Evolutionary conservation across 2,797 vertebrate species (phyloP).

Genomic region (Chelidonichthys spinosus): DNA sequence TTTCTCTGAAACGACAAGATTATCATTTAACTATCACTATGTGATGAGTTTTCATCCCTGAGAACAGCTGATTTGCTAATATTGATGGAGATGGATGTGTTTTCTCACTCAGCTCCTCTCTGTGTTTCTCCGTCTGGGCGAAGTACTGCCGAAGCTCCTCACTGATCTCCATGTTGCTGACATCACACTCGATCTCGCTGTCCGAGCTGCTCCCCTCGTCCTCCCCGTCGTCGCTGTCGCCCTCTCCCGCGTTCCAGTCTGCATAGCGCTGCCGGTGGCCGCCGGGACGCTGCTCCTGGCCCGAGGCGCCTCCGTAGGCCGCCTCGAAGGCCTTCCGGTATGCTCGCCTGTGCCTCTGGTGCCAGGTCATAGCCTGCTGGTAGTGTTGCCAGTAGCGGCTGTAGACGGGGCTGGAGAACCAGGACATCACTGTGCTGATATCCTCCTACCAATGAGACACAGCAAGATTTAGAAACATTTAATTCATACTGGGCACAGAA

Average conservation of each 20-base stretch:
- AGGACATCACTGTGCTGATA: constrained; percentile 58
- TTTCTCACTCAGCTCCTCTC: constrained; percentile 92
- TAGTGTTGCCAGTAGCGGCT: constrained; percentile 94
- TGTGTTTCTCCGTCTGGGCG: constrained; percentile 91
- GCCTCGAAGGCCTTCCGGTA: constrained; percentile 87
- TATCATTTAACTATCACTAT: not conserved
- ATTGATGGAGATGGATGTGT: not conserved
- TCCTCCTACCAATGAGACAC: constrained; percentile 64
- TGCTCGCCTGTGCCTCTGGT: constrained; percentile 87
- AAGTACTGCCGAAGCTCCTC: constrained; percentile 96
- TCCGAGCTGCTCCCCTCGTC: constrained; percentile 80
- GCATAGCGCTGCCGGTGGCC: constrained; percentile 58
- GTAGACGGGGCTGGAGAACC: constrained; percentile 87
- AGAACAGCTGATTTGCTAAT: not conserved
- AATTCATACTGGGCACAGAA: not conserved
- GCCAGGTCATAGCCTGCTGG: constrained; percentile 90
- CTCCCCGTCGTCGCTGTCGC: constrained; percentile 13
- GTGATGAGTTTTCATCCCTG: not conserved
- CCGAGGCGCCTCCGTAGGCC: constrained; percentile 60
- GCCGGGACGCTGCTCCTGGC: constrained; percentile 32
- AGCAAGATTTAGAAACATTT: no score
- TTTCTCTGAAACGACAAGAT: constrained; percentile 80
- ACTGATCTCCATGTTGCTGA: constrained; percentile 97
- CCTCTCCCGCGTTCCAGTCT: constrained; percentile 67
- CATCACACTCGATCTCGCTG: constrained; percentile 89